Evolutionary conservation across 2,888 invertebrate species (phyloP).

Genomic region (Cerceris ruficornis): DNA sequence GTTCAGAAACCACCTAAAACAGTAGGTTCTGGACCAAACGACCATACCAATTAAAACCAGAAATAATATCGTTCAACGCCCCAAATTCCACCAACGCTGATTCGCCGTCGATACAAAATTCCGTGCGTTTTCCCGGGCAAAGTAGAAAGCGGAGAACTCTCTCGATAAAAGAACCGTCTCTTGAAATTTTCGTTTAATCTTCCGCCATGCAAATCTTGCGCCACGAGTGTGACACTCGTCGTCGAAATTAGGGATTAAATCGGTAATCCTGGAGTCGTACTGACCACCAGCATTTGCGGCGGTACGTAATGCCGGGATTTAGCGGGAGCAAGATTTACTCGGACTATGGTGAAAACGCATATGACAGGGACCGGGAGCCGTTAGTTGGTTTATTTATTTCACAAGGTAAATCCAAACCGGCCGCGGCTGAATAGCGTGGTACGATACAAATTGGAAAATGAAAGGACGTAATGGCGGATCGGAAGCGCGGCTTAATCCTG

Average conservation of each 20-base stretch:
- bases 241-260: conserved; percentile 48
- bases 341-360: conserved; percentile 19
- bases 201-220: conserved; percentile 32
- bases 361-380: conserved; percentile 19
- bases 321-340: conserved; percentile 30
- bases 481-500: no score
- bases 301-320: conserved; percentile 38
- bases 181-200: conserved; percentile 15
- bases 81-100: no score
- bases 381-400: conserved; percentile 27
- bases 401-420: background rate
- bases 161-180: background rate
- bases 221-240: conserved; percentile 25
- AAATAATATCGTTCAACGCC: no score
- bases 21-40: no score
- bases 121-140: no score
- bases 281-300: conserved; percentile 38
- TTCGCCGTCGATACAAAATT: no score
- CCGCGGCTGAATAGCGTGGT: no score
- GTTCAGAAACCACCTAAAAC: no score
- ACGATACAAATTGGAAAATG: no score
- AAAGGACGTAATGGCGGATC: no score
- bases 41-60: no score
- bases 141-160: no score
- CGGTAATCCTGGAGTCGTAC: conserved; percentile 34